These are phyloP conservation scores for Drosophila pseudotalamancana DNA, from an alignment of 2,888 invertebrate species.

Conservation along the genomic window DNA sequence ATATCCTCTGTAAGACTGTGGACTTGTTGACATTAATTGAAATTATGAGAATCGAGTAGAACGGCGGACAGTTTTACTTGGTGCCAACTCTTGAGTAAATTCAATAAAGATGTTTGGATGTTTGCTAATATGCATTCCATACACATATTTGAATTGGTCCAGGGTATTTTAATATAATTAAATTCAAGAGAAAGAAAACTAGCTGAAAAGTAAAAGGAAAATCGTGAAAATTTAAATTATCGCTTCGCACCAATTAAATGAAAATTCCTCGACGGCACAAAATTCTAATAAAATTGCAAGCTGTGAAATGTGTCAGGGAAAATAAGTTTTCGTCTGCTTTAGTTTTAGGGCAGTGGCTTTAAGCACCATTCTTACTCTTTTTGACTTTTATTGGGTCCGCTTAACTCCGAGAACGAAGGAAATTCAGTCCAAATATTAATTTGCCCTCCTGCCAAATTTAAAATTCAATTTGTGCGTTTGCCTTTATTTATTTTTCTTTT, in stretches of 20 bases:
- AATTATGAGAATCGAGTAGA: neutral
- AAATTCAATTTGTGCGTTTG: constrained; percentile 44
- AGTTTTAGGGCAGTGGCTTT: neutral
- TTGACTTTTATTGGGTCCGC: constrained; percentile 8
- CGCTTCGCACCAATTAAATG: constrained; percentile 51
- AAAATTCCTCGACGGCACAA: constrained; percentile 41
- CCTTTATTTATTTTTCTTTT: constrained; percentile 15
- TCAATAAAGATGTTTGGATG: too few species aligned
- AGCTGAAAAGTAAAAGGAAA: constrained; percentile 7
- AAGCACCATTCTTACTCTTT: constrained; percentile 7
- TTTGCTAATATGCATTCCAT: neutral
- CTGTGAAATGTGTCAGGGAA: constrained; percentile 23
- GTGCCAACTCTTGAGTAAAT: too few species aligned
- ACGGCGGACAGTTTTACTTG: neutral
- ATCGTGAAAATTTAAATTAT: constrained; percentile 41
- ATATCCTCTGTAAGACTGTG: too few species aligned
- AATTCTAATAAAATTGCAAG: constrained; percentile 47
- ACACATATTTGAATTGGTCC: too few species aligned
- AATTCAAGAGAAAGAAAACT: constrained; percentile 20
- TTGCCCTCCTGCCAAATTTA: constrained; percentile 28
- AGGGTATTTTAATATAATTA: constrained; percentile 59
- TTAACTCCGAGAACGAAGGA: neutral
- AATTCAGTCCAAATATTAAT: constrained; percentile 8
- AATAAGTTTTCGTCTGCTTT: constrained; percentile 17
- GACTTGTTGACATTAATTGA: too few species aligned